Percentiles rank a stretch among this genome's conserved stretches.
These are phyloP conservation scores for Serrognathus titanus DNA, from an alignment of 2,888 invertebrate genomes.

Conservation along the genomic window DNA sequence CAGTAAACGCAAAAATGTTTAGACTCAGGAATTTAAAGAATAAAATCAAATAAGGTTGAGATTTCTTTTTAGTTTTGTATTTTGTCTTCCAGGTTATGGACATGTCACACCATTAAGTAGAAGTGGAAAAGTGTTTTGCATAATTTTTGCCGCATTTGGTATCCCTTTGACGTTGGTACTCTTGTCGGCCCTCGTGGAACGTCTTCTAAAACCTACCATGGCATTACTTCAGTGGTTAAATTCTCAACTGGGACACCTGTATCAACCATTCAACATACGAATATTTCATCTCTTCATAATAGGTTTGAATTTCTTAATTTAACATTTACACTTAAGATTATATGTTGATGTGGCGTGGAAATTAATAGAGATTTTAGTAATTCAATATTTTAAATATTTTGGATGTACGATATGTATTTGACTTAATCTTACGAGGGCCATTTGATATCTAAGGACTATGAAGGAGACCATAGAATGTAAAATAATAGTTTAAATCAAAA, in stretches of 20 bases:
- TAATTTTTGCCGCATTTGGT: slow-evolving; percentile 78
- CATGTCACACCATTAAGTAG: slow-evolving; percentile 83
- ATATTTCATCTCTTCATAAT: slow-evolving; percentile 71
- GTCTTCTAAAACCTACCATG: slow-evolving; percentile 72
- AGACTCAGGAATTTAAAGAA: too few species aligned
- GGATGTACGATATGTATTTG: too few species aligned
- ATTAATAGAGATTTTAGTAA: too few species aligned
- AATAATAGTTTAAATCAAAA: too few species aligned
- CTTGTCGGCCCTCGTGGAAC: slow-evolving; percentile 77
- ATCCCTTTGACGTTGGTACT: slow-evolving; percentile 84
- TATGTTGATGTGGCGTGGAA: too few species aligned
- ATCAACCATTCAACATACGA: slow-evolving; percentile 71
- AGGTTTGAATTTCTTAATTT: slow-evolving; percentile 46
- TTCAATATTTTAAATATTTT: too few species aligned
- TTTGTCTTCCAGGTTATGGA: slow-evolving; percentile 69
- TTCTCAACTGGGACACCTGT: slow-evolving; percentile 66
- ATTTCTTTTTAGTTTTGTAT: background rate
- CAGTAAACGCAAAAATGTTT: too few species aligned
- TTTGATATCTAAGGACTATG: too few species aligned
- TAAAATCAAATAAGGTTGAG: too few species aligned
- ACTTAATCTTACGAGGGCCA: too few species aligned
- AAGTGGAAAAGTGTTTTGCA: slow-evolving; percentile 84
- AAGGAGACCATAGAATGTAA: too few species aligned
- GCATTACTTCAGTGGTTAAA: slow-evolving; percentile 68
- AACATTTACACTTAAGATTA: too few species aligned